Base-by-base conservation (phyloP, 2,888 invertebrate genomes). In the Epinotia demarniana region DNA sequence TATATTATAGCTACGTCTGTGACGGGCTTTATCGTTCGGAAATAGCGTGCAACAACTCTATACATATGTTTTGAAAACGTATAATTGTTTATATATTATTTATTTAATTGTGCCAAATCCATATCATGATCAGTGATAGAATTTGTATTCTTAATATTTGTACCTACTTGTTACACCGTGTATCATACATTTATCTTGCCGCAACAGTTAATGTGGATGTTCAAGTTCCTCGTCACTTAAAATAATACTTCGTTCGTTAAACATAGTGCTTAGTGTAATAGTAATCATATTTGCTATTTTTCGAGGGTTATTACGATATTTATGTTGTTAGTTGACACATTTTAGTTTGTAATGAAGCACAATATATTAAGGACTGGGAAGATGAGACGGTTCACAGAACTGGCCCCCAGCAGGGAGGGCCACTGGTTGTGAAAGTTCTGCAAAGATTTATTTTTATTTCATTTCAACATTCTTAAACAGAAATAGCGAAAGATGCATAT, bases 121-220 rank as follows among this genome's bases (percentile, higher is more conserved):
- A 93, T 93, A 92, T 92, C 91, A 90, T 90, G 79, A 89, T 90
- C 89, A 89, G 90, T 90, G 90, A 91, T 92, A 90, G 83, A 87
- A 85, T 83, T 86, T 89, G 84, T 85, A 78, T 78, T 81, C 82
- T 80, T 87, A 87, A 69, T 77, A 76, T 77, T 79, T 80, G 77
- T 79, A 81, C 77, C 39, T 19, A 43, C 64, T 53, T 64, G 63
- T 67, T 71, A 69, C 39, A 62, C 70, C 33, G 23, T 75, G 57
- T 71, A 57, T 66, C 61, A 61, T 49, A 61, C 58, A 53, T 53
- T 23, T 49, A 57, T 67, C 66, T 61, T 71, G 64, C 61, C 46
- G 69, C 71, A 58, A 71, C 70, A 68, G 76, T 63, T 76, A 57
- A 68, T 74, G 70, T 77, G 77, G 80, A 86, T 84, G 83, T 87